Base-by-base conservation (phyloP, 2,888 invertebrate species). In the Lottia scabra region DNA sequence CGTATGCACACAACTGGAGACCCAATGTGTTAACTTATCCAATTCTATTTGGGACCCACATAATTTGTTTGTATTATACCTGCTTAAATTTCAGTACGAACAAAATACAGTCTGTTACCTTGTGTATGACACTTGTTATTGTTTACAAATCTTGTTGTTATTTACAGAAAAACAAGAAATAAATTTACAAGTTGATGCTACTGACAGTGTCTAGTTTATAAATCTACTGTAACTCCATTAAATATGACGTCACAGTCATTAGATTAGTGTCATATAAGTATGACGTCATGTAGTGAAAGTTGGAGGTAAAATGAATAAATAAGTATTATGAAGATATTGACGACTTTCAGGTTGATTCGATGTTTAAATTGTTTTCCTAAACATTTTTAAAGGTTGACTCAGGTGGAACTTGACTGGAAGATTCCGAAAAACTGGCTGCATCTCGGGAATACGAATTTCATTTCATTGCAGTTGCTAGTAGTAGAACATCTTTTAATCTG, bases 101-200 rank as follows among this genome's bases (percentile, higher is more conserved):
- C 38, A 38, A 10, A 38, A 38, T 10, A 38, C 56, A 19, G 12
- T 19, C 56, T 56, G 23, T 56, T 56, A 56, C 56, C 19, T 56
- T 23, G 12, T 19, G 10, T 23, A 19, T 56, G 56, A 56, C 56
- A 56, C 56, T 13, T 23, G 56, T 56, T 56, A 38, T 38, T 38
- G 38, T 38, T 38, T 38, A 38, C 38, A 38, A 38, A 38, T 38
- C 38, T 38, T 6, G 38, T 38, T 38, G 38, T 56, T 56, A 56
- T 56, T 56, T 56, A 56, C 23, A 23, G 19, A 56, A 56, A 56
- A 56, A 23, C 56, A 23, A 19, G 38, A 19, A 3, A 13, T 23
- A 56, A 56, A 56, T 56, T 56, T 56, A 56, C 56, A 56, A 19
- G 56, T 56, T 56, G 19, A 56, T 56, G 56, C 56, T 56, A 56